Conservation (phyloP, 1,140 invertebrate genomes). For the Drosophila gunungcola region DNA sequence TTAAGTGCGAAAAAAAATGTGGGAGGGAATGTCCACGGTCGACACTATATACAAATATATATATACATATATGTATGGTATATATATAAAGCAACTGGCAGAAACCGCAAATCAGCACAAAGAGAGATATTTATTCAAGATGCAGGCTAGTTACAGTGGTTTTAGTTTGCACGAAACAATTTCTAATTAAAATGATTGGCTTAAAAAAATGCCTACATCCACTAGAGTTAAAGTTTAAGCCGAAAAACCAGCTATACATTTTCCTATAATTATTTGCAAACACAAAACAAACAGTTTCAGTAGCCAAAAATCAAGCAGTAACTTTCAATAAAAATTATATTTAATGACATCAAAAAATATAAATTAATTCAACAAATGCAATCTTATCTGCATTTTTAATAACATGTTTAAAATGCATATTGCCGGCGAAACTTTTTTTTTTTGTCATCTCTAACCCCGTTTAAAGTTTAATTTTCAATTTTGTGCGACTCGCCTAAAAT, state of each 20-base stretch:
- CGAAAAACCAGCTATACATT: no score
- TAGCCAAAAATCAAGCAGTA: no score
- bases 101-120: constrained; percentile 27
- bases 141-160: not conserved
- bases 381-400: no score
- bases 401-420: not conserved
- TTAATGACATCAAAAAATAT: no score
- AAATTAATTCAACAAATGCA: no score
- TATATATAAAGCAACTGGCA: not conserved
- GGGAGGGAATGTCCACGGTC: constrained; percentile 10
- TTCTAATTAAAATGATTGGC: not conserved
- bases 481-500: not conserved
- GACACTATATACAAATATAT: not conserved
- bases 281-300: no score
- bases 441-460: not conserved
- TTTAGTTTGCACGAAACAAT: not conserved
- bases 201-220: not conserved
- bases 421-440: not conserved
- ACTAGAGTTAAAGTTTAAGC: no score
- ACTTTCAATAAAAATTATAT: no score
- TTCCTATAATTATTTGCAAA: no score
- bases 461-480: not conserved
- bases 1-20: constrained; percentile 71
- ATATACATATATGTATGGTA: not conserved
- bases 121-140: constrained; percentile 14